A percentile compares a stretch with the other conserved stretches of the same genome.
phyloP scores from a whole-genome alignment of 2,888 invertebrate genomes.

The Nymphalis urticae region DNA sequence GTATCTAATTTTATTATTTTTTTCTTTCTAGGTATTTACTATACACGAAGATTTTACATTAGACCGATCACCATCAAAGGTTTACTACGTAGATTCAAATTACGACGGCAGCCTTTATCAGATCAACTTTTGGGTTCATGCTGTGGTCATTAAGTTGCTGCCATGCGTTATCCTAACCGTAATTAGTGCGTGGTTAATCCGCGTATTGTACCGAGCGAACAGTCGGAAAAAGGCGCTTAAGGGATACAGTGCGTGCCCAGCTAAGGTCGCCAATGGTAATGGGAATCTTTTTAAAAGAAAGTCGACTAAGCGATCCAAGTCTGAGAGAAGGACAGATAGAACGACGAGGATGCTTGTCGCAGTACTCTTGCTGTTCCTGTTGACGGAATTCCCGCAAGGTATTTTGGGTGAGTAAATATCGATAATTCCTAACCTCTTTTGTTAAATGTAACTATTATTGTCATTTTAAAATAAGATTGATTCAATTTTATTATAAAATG shows the following conservation, averaged over 20 bases:
- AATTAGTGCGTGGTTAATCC: slow-evolving; percentile 87
- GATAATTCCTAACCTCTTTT: not conserved
- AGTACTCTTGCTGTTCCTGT: slow-evolving; percentile 90
- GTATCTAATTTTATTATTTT: not conserved
- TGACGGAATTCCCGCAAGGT: slow-evolving; percentile 95
- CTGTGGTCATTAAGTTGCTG: slow-evolving; percentile 89
- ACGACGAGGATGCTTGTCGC: slow-evolving; percentile 95
- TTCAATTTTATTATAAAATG: not conserved
- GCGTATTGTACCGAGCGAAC: slow-evolving; percentile 86
- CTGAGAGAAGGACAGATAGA: slow-evolving; percentile 83
- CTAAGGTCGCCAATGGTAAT: slow-evolving; percentile 62
- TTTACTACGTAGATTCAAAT: slow-evolving; percentile 79
- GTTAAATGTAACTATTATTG: not conserved
- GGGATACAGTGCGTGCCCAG: slow-evolving; percentile 71
- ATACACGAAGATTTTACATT: slow-evolving; percentile 62
- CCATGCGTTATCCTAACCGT: slow-evolving; percentile 90
- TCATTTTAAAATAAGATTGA: not conserved
- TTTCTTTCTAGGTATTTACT: slow-evolving; percentile 68
- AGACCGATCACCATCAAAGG: slow-evolving; percentile 58
- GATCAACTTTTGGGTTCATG: slow-evolving; percentile 91
- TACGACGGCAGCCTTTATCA: slow-evolving; percentile 83
- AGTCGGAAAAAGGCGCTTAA: slow-evolving; percentile 84
- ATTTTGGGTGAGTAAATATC: slow-evolving; percentile 78
- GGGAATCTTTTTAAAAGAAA: slow-evolving; percentile 70
- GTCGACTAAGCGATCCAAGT: slow-evolving; percentile 68